These are phyloP conservation scores for Centropus unirufus DNA, from an alignment of 2,113 vertebrate genomes.

Conservation along the genomic window DNA sequence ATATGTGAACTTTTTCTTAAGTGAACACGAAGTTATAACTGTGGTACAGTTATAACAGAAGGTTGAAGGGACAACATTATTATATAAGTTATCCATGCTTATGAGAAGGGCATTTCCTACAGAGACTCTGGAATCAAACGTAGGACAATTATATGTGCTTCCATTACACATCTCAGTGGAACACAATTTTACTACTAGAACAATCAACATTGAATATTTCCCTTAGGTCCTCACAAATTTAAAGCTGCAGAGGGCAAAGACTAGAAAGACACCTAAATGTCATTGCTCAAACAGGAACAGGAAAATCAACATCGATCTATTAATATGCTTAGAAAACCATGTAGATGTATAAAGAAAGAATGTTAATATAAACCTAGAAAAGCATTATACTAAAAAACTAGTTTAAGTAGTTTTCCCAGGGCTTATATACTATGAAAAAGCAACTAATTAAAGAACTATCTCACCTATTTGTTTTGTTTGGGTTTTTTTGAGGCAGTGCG, in stretches of 20 bases:
- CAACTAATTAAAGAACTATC: background rate
- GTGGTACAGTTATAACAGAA: background rate
- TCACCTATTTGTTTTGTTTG: background rate
- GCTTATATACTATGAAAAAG: background rate
- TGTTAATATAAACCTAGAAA: background rate
- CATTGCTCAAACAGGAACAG: background rate
- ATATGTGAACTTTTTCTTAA: background rate
- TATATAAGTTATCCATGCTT: background rate
- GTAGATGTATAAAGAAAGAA: background rate
- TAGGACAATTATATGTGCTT: background rate
- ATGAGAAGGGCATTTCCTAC: background rate
- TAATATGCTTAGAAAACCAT: background rate
- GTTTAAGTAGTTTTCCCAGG: background rate
- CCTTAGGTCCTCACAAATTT: background rate
- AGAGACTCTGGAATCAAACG: background rate
- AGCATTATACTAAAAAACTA: background rate
- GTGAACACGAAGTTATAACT: background rate
- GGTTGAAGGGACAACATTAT: background rate
- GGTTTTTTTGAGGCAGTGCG: no score
- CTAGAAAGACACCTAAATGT: background rate
- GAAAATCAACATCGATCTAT: background rate
- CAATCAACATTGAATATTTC: background rate
- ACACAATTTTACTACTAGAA: background rate
- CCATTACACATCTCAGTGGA: background rate
- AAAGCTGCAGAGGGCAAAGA: background rate